Evolutionary conservation across 2,888 invertebrate species (phyloP), one percentile per base, ranked within the genome.

Genomic region (Himalopsyche japonica): DNA sequence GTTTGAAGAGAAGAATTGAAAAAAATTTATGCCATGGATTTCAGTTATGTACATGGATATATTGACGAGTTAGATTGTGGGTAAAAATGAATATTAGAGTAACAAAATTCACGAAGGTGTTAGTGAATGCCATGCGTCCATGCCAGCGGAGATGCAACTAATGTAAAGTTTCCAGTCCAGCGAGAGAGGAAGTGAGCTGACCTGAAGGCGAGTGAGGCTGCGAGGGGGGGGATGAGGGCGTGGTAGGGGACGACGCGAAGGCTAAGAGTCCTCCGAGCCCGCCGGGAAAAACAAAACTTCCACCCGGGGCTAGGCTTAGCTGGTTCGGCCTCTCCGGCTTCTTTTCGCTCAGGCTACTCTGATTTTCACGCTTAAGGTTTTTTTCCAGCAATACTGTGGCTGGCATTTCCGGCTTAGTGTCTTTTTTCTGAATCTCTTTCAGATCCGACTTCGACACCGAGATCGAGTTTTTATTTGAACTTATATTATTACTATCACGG

Each of bases 161-260:
- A 32, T 27, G 48, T 48, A 79, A 37, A 79, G 32, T n/a, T 37
- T 43, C 47, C 79, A 47, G 48, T 48, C 47, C 79, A 47, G 49
- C 49, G 79, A 79, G 79, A 79, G 79, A 77, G 77, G 77, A 77
- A 77, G 77, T 37, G 80, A 80, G 80, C 87, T 87, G 85, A 86
- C 86, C 87, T 87, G 87, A 87, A 88, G 90, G 92, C 89, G 91
- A 93, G 92, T 91, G 93, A 88, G 92, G 93, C 91, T 90, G 93
- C 89, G 91, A 93, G 90, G 91, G 90, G 89, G 93, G 89, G 89
- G 89, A 87, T 87, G 88, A 89, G 87, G 88, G 89, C 89, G 90
- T 89, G 88, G 90, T 90, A 88, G 89, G 89, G 88, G 88, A 89
- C 88, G 90, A 89, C 86, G 88, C 89, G 70, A 70, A 70, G 24